phyloP scores from a whole-genome alignment of 1,140 invertebrate genomes.

The Portunus trituberculatus region DNA sequence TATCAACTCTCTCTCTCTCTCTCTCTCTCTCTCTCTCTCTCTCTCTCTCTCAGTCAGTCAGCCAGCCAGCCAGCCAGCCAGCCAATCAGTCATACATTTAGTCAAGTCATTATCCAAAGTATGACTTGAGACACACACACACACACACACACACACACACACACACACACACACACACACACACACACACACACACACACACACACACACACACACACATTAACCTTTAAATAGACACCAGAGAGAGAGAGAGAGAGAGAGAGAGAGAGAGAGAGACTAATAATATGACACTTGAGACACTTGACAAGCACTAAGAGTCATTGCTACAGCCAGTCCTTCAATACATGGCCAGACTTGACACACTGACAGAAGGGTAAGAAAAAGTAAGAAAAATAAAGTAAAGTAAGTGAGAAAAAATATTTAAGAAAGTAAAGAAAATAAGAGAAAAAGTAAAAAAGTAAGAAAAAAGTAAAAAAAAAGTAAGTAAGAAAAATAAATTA shows the following conservation, averaged over 20 bases:
- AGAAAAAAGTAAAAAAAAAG: no score
- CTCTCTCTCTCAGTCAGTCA: no score
- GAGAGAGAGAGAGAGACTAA: background rate
- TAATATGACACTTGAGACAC: background rate
- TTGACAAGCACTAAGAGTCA: background rate
- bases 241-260: background rate
- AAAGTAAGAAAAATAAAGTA: no score
- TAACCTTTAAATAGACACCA: background rate
- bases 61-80: no score
- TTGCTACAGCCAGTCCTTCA: background rate
- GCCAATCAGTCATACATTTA: no score
- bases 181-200: conserved; percentile 26
- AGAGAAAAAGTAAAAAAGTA: no score
- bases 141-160: conserved; percentile 29
- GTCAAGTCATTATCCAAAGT: no score
- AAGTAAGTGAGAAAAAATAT: no score
- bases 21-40: no score
- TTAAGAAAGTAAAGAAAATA: no score
- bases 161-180: conserved; percentile 26
- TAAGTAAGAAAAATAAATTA: no score
- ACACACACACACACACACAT: background rate
- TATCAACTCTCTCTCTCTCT: no score
- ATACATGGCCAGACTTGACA: background rate
- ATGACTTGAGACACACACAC: background rate
- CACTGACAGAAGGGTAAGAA: background rate